Conservation (phyloP, 2,113 vertebrate species). For the Osmerus eperlanus region DNA sequence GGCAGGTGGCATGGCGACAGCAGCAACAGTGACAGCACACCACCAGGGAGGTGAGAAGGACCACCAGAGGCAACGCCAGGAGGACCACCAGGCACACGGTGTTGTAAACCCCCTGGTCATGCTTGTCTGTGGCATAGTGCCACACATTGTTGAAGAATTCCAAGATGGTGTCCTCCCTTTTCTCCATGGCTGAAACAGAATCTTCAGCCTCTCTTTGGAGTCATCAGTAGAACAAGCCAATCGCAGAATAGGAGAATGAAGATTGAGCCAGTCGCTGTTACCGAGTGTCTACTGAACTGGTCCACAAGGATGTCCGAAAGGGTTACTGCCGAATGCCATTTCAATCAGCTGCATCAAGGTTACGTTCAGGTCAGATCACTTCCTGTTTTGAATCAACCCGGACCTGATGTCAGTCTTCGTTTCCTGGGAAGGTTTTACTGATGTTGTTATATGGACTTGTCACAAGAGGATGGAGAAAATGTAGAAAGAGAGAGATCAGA, state of each 20-base stretch:
- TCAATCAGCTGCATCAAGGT: too few relatives aligned
- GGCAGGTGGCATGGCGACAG: constrained; percentile 59
- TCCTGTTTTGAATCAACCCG: too few relatives aligned
- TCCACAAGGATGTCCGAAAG: too few relatives aligned
- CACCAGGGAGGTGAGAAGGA: constrained; percentile 72
- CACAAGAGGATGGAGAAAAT: constrained; percentile 1
- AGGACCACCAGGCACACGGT: constrained; percentile 84
- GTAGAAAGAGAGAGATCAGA: constrained; percentile 1
- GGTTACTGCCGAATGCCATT: too few relatives aligned
- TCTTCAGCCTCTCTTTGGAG: not conserved
- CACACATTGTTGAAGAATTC: constrained; percentile 81
- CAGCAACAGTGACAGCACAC: constrained; percentile 93
- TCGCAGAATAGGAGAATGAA: not conserved
- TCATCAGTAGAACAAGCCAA: not conserved
- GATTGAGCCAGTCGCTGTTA: too few relatives aligned
- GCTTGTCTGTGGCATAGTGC: constrained; percentile 76
- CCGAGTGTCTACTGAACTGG: too few relatives aligned
- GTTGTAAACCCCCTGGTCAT: constrained; percentile 86
- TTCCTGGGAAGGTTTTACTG: not conserved
- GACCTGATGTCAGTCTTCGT: too few relatives aligned
- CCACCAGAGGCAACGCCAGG: constrained; percentile 77
- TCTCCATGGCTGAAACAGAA: constrained; percentile 57
- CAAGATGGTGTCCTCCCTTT: constrained; percentile 70
- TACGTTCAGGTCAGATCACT: too few relatives aligned
- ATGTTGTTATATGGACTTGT: constrained; percentile 8